A percentile compares a stretch with the other conserved stretches of the same genome.
These are phyloP conservation scores for Heteromurus nitidus DNA, from an alignment of 2,888 invertebrate species.

Conservation along the genomic window DNA sequence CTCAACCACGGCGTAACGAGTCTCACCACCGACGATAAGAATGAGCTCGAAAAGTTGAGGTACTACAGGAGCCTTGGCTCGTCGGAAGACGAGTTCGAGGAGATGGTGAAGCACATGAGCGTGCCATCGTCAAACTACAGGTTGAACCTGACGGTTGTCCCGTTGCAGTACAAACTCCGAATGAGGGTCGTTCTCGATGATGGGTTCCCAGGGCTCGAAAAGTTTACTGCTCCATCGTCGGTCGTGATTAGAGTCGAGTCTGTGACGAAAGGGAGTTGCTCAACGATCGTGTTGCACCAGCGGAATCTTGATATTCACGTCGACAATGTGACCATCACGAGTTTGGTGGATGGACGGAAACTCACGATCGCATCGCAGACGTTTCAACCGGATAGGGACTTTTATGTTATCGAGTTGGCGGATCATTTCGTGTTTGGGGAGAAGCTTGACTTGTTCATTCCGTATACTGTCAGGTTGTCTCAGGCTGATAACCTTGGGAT, in stretches of 20 bases:
- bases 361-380: background rate
- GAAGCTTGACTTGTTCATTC: constrained; percentile 20
- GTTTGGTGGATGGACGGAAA: background rate
- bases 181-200: constrained; percentile 63
- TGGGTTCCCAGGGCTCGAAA: constrained; percentile 9
- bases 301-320: background rate
- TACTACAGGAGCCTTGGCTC: background rate
- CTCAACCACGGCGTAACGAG: background rate
- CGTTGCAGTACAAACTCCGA: constrained; percentile 43
- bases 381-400: constrained; percentile 25
- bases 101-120: background rate
- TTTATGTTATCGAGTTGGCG: constrained; percentile 26
- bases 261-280: background rate
- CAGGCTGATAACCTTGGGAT: constrained; percentile 25
- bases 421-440: background rate
- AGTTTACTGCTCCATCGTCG: constrained; percentile 52
- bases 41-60: background rate
- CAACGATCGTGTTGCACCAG: constrained; percentile 8
- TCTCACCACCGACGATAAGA: background rate
- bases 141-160: constrained; percentile 46
- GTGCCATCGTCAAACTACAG: background rate
- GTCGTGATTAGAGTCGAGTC: constrained; percentile 42
- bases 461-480: constrained; percentile 23
- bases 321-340: background rate
- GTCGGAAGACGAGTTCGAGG: background rate